Conservation (phyloP, 2,797 vertebrate genomes). For the Sylvia borin region DNA sequence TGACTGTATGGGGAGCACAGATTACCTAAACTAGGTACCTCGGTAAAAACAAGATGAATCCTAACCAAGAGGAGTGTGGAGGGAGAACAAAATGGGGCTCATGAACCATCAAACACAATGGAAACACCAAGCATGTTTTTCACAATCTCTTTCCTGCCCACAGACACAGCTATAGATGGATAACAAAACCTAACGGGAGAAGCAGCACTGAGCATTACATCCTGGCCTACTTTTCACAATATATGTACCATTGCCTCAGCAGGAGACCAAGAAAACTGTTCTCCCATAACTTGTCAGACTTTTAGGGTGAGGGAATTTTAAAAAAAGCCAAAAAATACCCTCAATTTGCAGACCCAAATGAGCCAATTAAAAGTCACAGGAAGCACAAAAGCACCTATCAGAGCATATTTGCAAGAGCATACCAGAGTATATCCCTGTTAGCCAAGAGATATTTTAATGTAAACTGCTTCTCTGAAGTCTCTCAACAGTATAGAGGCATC, state of each 20-base stretch:
- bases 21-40: not conserved
- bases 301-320: not conserved
- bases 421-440: not conserved
- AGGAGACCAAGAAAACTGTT: not conserved
- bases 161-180: not conserved
- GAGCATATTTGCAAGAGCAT: not conserved
- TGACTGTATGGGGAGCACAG: not conserved
- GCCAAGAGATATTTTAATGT: not conserved
- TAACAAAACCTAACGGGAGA: not conserved
- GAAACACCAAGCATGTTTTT: not conserved
- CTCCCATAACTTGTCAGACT: not conserved
- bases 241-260: not conserved
- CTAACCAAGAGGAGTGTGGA: not conserved
- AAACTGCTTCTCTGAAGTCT: not conserved
- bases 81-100: not conserved
- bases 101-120: not conserved
- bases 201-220: not conserved
- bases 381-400: not conserved
- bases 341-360: not conserved
- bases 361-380: not conserved
- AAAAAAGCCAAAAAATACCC: not conserved
- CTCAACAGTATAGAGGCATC: not conserved
- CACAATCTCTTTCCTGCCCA: not conserved
- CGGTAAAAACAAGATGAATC: not conserved
- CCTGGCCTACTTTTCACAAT: slow-evolving; percentile 4